Conservation (phyloP, 1,140 invertebrate species). For the Potamilus streckersoni region DNA sequence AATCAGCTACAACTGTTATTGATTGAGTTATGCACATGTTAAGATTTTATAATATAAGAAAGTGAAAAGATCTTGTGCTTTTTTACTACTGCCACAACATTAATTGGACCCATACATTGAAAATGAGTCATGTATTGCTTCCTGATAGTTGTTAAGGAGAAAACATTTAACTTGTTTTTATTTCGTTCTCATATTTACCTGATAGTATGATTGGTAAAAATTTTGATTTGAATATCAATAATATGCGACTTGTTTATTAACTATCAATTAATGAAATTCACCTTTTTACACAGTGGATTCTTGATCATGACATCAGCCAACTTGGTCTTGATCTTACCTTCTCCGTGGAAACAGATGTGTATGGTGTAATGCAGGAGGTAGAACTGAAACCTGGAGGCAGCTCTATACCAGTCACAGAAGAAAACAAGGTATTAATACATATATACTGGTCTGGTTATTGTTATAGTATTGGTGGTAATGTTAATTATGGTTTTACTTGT, state of each 20-base stretch:
- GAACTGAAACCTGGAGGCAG: conserved; percentile 72
- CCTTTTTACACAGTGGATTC: conserved; percentile 68
- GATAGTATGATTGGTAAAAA: background rate
- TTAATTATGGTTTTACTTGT: background rate
- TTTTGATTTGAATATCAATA: too few relatives aligned
- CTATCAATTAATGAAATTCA: background rate
- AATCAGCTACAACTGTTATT: too few relatives aligned
- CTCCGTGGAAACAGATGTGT: conserved; percentile 94
- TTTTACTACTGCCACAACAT: too few relatives aligned
- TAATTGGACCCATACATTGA: background rate
- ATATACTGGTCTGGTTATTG: background rate
- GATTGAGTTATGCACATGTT: too few relatives aligned
- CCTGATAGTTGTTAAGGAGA: background rate
- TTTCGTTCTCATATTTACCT: background rate
- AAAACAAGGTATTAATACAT: conserved; percentile 77
- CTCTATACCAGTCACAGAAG: conserved; percentile 86
- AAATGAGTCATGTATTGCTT: background rate
- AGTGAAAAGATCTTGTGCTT: too few relatives aligned
- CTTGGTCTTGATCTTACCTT: conserved; percentile 91
- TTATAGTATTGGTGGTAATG: background rate
- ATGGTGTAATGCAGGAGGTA: conserved; percentile 87
- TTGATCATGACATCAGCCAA: conserved; percentile 90
- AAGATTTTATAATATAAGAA: too few relatives aligned
- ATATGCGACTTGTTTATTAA: too few relatives aligned
- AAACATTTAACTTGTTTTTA: background rate